Conservation (phyloP, 2,113 vertebrate species). For the Hyperopisus bebe region DNA sequence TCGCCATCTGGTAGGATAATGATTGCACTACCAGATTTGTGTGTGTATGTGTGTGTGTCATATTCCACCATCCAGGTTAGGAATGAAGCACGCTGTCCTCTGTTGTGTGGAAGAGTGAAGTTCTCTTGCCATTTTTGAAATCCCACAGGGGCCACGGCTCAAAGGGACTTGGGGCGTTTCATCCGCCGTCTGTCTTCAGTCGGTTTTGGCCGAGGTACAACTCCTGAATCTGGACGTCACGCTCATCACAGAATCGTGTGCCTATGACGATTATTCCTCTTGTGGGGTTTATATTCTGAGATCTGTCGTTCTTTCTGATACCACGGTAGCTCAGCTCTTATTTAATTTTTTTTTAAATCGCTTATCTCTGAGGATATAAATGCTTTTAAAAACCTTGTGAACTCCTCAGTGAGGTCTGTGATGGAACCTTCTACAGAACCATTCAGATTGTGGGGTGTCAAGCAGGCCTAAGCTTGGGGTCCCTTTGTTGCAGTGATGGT, state of each 20-base stretch:
- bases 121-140: neutral
- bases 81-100: constrained; percentile 31
- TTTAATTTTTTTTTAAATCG: neutral
- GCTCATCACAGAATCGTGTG: constrained; percentile 51
- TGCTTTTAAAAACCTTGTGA: neutral
- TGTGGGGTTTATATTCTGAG: neutral
- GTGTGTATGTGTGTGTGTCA: neutral
- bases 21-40: neutral
- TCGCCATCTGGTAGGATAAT: constrained; percentile 28
- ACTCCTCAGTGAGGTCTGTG: neutral
- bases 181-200: neutral
- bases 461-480: neutral
- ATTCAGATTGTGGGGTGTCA: neutral
- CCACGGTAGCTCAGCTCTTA: neutral
- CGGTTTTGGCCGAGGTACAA: neutral
- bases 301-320: neutral
- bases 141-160: neutral
- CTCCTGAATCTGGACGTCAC: constrained; percentile 32
- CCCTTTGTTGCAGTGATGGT: neutral
- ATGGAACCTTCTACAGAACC: neutral
- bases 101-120: neutral
- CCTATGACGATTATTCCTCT: constrained; percentile 49
- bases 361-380: constrained; percentile 7
- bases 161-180: neutral
- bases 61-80: constrained; percentile 30